phyloP scores from a whole-genome alignment of 1,140 invertebrate species.

The Bombus confusus region DNA sequence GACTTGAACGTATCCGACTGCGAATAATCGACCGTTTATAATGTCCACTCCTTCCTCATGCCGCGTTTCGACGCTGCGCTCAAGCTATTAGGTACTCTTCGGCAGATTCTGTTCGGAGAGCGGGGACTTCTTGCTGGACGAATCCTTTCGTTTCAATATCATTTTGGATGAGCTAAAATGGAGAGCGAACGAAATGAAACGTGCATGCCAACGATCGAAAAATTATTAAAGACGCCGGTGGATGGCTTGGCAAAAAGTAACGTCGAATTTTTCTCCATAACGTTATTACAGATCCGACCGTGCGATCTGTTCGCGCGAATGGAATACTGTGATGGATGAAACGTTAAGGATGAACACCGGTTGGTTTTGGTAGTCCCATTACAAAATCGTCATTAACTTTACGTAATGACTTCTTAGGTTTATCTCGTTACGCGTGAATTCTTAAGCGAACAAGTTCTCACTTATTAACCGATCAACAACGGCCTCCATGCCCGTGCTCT shows the following conservation, averaged over 20 bases:
- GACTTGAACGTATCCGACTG: slow-evolving; percentile 11
- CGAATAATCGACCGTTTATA: slow-evolving; percentile 30
- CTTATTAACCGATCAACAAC: slow-evolving; percentile 12
- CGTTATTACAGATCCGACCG: not conserved
- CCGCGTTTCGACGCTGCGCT: not conserved
- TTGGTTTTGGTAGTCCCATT: not conserved
- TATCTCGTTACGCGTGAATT: not conserved
- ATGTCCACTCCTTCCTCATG: not conserved
- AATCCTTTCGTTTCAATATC: too few relatives aligned
- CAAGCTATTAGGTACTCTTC: not conserved
- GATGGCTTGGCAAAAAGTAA: not conserved
- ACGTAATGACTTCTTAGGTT: not conserved
- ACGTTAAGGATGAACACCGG: not conserved
- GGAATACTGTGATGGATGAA: too few relatives aligned
- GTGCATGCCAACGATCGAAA: too few relatives aligned
- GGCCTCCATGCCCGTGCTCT: fast-evolving
- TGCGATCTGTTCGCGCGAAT: too few relatives aligned
- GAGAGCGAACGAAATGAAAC: too few relatives aligned
- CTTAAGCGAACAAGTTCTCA: not conserved
- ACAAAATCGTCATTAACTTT: not conserved
- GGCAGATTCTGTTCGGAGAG: too few relatives aligned
- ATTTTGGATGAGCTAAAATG: too few relatives aligned
- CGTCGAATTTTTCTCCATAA: not conserved
- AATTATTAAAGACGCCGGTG: too few relatives aligned
- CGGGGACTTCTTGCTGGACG: too few relatives aligned